Conservation (phyloP, 1,140 invertebrate genomes). For the Triops cancriformis region DNA sequence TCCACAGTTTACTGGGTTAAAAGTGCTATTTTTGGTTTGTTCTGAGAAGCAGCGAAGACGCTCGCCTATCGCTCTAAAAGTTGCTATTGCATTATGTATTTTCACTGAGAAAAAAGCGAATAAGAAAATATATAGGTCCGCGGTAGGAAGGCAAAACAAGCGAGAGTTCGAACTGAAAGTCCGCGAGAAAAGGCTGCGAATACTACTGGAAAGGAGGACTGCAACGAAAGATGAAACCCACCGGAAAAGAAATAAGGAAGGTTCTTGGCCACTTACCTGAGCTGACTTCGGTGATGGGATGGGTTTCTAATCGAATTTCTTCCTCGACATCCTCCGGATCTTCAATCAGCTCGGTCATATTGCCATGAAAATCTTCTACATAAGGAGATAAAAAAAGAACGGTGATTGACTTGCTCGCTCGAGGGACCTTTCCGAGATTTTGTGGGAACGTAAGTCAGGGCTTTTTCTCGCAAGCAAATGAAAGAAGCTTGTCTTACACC, state of each 20-base stretch:
- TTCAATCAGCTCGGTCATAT: conserved; percentile 16
- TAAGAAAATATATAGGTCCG: too few relatives aligned
- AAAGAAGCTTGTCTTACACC: not conserved
- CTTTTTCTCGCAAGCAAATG: not conserved
- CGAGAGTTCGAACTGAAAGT: too few relatives aligned
- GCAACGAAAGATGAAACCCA: not conserved
- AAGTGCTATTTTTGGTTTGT: too few relatives aligned
- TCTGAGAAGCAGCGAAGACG: too few relatives aligned
- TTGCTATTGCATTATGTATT: too few relatives aligned
- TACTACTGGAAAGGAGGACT: not conserved
- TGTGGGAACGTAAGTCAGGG: conserved; percentile 33
- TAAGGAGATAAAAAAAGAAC: not conserved
- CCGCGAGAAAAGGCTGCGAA: not conserved
- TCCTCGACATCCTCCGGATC: conserved; percentile 13
- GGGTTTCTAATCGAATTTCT: conserved; percentile 18
- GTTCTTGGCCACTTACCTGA: conserved; percentile 11
- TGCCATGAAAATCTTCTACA: conserved; percentile 20
- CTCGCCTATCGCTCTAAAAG: too few relatives aligned
- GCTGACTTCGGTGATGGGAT: conserved; percentile 19
- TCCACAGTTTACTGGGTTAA: too few relatives aligned
- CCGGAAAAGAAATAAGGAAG: not conserved
- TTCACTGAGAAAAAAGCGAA: too few relatives aligned
- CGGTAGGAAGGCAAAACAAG: too few relatives aligned
- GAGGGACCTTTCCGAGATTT: not conserved
- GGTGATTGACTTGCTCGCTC: conserved; percentile 4